These are phyloP conservation scores for Sebastes minor DNA, from an alignment of 2,797 vertebrate species.

Conservation along the genomic window DNA sequence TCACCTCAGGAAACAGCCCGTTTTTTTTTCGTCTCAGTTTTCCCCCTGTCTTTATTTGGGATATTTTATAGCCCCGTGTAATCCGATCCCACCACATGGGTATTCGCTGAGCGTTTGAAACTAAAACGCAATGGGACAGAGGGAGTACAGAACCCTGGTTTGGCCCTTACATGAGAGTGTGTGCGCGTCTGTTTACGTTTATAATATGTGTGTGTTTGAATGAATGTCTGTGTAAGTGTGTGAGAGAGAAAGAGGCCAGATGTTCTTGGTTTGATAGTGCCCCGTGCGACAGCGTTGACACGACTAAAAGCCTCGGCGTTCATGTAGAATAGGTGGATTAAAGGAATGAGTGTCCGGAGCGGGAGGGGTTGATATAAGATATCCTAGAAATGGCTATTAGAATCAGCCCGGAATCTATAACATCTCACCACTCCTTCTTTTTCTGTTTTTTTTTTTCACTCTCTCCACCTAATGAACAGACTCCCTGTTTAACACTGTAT, in stretches of 20 bases:
- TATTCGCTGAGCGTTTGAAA: conserved; percentile 83
- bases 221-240: conserved; percentile 53
- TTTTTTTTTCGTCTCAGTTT: conserved; percentile 71
- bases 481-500: conserved; percentile 71
- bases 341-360: conserved; percentile 47
- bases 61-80: conserved; percentile 82
- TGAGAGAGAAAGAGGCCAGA: conserved; percentile 68
- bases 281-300: conserved; percentile 69
- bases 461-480: conserved; percentile 64
- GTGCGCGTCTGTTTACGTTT: conserved; percentile 60
- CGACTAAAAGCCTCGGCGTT: conserved; percentile 72
- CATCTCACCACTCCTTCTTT: conserved; percentile 31
- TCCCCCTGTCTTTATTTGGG: conserved; percentile 80
- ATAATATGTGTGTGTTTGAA: conserved; percentile 59
- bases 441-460: neutral
- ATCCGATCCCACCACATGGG: conserved; percentile 78
- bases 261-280: conserved; percentile 77
- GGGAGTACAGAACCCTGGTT: conserved; percentile 73
- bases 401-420: conserved; percentile 43
- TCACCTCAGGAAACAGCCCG: conserved; percentile 74
- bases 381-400: conserved; percentile 56
- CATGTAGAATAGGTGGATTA: conserved; percentile 62
- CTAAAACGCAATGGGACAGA: conserved; percentile 76
- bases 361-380: conserved; percentile 52
- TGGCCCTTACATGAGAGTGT: conserved; percentile 57